Conservation (phyloP, 2,113 vertebrate species). For the Cygnus atratus region DNA sequence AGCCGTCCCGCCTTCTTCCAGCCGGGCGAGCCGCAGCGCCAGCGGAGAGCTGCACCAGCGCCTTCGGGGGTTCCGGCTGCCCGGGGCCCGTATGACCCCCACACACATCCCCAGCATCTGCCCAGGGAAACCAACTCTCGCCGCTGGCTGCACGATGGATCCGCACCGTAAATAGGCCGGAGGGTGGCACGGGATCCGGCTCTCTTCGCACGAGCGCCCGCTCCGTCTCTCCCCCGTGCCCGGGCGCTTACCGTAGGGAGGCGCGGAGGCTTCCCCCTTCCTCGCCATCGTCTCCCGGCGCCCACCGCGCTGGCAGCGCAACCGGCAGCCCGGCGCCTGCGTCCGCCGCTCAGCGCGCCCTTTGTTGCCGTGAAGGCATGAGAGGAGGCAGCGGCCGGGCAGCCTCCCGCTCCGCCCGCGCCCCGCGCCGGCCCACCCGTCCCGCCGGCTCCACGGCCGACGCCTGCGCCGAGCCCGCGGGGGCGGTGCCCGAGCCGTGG, state of each 20-base stretch:
- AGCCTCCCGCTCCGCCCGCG: not conserved
- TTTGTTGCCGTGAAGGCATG: slow-evolving; percentile 79
- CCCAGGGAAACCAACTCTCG: not conserved
- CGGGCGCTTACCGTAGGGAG: slow-evolving; percentile 70
- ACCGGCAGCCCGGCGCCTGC: not conserved
- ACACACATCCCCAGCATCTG: not conserved
- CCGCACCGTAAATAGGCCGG: slow-evolving; percentile 13
- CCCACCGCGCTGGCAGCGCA: not conserved
- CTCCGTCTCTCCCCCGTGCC: not conserved
- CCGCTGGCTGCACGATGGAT: not conserved
- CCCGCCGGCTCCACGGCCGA: slow-evolving; percentile 29
- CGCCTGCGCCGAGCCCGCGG: slow-evolving; percentile 14
- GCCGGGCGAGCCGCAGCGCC: not conserved
- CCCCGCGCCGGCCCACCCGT: not conserved
- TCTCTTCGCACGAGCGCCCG: not conserved
- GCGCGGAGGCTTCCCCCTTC: slow-evolving; percentile 62
- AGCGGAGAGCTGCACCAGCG: not conserved
- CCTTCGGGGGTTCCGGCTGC: not conserved
- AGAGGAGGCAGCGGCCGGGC: slow-evolving; percentile 26
- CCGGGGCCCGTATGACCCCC: not conserved
- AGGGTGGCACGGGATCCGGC: not conserved
- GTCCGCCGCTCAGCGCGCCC: slow-evolving; percentile 64
- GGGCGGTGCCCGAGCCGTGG: not conserved
- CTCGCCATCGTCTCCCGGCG: slow-evolving; percentile 65
- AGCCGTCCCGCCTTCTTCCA: slow-evolving; percentile 40